Evolutionary conservation across 2,113 vertebrate species (phyloP).

Genomic region (Fulmarus glacialis): DNA sequence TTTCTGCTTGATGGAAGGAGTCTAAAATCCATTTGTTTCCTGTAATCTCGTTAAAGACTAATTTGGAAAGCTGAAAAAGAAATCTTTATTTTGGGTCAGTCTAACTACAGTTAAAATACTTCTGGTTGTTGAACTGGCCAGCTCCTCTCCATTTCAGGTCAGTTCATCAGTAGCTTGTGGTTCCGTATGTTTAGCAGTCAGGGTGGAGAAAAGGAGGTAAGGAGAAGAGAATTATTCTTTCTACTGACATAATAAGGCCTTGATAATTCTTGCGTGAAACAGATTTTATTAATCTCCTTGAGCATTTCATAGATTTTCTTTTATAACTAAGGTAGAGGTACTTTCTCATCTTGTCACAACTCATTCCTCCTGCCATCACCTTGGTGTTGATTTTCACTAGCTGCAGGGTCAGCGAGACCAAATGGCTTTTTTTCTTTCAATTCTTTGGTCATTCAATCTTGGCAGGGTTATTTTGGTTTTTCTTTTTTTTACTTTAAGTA

Average conservation of each 20-base stretch:
- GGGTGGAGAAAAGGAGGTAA: neutral
- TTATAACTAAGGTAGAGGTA: slow-evolving; percentile 15
- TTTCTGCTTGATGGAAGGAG: neutral
- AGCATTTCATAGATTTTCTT: slow-evolving; percentile 59
- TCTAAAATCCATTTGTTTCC: neutral
- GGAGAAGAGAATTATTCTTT: slow-evolving; percentile 20
- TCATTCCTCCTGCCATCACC: slow-evolving; percentile 18
- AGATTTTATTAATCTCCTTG: slow-evolving; percentile 58
- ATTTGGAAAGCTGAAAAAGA: neutral
- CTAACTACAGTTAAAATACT: neutral
- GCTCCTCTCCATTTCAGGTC: neutral
- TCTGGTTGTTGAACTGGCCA: neutral
- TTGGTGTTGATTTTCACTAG: slow-evolving; percentile 45
- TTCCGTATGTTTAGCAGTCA: neutral
- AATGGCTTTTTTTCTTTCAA: slow-evolving; percentile 2
- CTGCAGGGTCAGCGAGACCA: slow-evolving; percentile 15
- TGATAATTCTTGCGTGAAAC: slow-evolving; percentile 61
- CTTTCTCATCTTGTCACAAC: slow-evolving; percentile 63
- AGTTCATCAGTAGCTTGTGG: neutral
- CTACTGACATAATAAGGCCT: slow-evolving; percentile 11
- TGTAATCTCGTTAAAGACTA: neutral
- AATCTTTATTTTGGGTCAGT: neutral
- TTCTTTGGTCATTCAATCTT: slow-evolving; percentile 4
- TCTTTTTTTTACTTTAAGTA: neutral
- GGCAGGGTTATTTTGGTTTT: neutral